A percentile compares a stretch with the other conserved stretches of the same genome.
Evolutionary conservation across 1,140 invertebrate genomes (phyloP).

Genomic region (Hyphantria cunea): DNA sequence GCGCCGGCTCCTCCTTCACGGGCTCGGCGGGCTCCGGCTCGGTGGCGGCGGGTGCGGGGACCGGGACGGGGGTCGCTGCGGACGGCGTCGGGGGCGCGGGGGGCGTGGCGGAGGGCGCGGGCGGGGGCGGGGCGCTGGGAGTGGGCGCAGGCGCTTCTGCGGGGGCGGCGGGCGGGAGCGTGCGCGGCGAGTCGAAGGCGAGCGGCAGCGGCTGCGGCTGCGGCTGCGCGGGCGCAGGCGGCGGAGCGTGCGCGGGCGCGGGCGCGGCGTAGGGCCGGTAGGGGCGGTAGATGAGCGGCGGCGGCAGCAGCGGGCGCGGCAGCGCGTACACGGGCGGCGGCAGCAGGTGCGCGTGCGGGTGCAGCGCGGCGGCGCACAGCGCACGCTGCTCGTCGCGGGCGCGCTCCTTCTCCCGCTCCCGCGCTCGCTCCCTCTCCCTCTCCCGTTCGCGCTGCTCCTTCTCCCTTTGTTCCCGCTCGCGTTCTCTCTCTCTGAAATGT

Average conservation of each 20-base stretch:
- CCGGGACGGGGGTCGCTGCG: constrained; percentile 17
- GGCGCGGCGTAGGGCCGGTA: constrained; percentile 46
- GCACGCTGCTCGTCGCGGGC: constrained; percentile 58
- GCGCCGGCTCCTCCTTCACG: background rate
- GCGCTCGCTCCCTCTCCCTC: constrained; percentile 52
- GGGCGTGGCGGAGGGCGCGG: constrained; percentile 17
- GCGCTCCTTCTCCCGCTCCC: constrained; percentile 61
- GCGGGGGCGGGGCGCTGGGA: constrained; percentile 21
- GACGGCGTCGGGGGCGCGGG: constrained; percentile 15
- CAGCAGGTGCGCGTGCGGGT: constrained; percentile 41
- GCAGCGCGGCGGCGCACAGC: constrained; percentile 43
- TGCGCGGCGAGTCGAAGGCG: constrained; percentile 7
- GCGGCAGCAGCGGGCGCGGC: constrained; percentile 50
- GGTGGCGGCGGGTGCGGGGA: constrained; percentile 12
- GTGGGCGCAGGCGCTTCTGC: constrained; percentile 13
- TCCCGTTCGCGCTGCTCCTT: constrained; percentile 63
- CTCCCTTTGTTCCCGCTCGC: constrained; percentile 59
- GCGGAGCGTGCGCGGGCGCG: constrained; percentile 30
- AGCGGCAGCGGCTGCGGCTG: constrained; percentile 20
- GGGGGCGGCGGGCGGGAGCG: constrained; percentile 8
- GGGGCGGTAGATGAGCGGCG: constrained; percentile 61
- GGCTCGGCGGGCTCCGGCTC: constrained; percentile 7
- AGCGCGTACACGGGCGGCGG: constrained; percentile 49
- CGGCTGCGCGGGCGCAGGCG: constrained; percentile 5
- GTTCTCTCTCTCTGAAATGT: constrained; percentile 63